Evolutionary conservation across 2,888 invertebrate species (phyloP).

Genomic region (Monochamus alternatus): DNA sequence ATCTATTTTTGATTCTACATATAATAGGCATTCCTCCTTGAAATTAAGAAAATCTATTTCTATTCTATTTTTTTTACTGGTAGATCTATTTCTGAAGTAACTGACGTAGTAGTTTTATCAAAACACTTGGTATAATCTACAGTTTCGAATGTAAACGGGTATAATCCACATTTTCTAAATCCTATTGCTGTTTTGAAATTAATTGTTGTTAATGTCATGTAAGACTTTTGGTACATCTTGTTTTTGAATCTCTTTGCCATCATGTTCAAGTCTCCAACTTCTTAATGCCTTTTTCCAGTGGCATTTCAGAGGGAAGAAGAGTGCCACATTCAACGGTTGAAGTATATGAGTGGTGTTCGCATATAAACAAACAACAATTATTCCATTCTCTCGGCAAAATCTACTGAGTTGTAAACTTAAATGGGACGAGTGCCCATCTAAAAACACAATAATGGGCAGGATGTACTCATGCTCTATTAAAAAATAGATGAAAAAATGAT

Average conservation of each 20-base stretch:
- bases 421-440: conserved; percentile 21
- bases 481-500: conserved; percentile 5
- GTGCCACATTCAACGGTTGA: neutral
- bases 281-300: conserved; percentile 9
- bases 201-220: neutral
- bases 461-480: neutral
- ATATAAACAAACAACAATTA: conserved; percentile 11
- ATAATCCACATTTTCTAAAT: neutral
- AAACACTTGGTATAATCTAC: neutral
- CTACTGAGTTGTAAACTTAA: conserved; percentile 2
- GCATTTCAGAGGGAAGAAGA: neutral
- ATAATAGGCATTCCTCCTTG: neutral
- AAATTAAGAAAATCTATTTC: neutral
- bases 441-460: neutral
- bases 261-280: neutral
- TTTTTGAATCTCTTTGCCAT: neutral
- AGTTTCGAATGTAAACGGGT: neutral
- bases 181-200: neutral
- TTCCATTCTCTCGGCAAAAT: conserved; percentile 15
- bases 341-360: conserved; percentile 22
- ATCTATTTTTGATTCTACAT: neutral
- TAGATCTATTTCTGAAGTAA: no score
- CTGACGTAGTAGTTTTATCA: neutral
- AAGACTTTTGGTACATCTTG: neutral
- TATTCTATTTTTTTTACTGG: neutral